Conservation (phyloP, 2,888 invertebrate genomes). For the Furcula furcula region DNA sequence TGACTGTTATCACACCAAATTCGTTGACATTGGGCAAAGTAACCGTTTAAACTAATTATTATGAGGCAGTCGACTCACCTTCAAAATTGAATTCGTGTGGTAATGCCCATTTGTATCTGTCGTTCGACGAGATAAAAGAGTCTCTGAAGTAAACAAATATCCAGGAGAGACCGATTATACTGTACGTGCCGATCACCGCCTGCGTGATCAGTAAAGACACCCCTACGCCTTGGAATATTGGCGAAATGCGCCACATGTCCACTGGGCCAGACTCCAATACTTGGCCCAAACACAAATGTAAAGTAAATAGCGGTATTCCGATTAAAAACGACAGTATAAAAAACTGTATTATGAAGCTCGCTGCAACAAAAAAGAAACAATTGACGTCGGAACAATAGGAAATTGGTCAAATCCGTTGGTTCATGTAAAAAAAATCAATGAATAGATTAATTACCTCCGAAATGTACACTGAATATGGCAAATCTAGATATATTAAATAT, state of each 20-base stretch:
- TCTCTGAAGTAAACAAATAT: constrained; percentile 93
- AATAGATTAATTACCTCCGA: constrained; percentile 84
- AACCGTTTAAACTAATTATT: constrained; percentile 17
- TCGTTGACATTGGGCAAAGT: constrained; percentile 37
- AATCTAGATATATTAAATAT: constrained; percentile 94
- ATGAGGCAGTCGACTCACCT: constrained; percentile 58
- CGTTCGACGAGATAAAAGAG: constrained; percentile 90
- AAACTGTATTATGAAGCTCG: constrained; percentile 94
- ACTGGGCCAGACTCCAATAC: constrained; percentile 92
- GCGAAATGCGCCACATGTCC: constrained; percentile 97
- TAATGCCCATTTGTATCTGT: constrained; percentile 91
- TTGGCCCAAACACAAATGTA: constrained; percentile 93
- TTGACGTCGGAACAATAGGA: constrained; percentile 15
- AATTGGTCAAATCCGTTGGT: constrained; percentile 11
- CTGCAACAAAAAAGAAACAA: constrained; percentile 69
- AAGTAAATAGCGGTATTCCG: constrained; percentile 92
- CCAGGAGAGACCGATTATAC: constrained; percentile 95
- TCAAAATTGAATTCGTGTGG: constrained; percentile 86
- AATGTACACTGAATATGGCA: constrained; percentile 92
- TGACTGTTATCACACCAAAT: constrained; percentile 35
- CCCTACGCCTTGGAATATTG: constrained; percentile 94
- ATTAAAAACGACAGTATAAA: constrained; percentile 89
- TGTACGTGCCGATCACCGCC: constrained; percentile 91
- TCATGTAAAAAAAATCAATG: constrained; percentile 5
- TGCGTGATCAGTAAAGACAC: constrained; percentile 90